phyloP scores from a whole-genome alignment of 1,140 invertebrate species.

The Aphelinus certus region DNA sequence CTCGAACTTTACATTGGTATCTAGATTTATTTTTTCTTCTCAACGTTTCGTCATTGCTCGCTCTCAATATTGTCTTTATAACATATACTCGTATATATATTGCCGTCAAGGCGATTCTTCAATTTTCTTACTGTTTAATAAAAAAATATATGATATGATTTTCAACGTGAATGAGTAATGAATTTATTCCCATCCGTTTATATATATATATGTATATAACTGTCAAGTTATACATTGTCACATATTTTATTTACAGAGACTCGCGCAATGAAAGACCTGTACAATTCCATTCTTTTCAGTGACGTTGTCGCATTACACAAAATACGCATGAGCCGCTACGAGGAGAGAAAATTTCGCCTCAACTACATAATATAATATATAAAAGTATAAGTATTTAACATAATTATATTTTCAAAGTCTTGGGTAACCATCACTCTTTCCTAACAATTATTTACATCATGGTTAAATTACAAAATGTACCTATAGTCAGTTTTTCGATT shows the following conservation, averaged over 20 bases:
- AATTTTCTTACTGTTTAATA: constrained; percentile 26
- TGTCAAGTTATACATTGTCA: constrained; percentile 43
- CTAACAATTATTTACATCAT: neutral
- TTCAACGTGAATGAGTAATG: constrained; percentile 37
- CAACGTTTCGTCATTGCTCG: neutral
- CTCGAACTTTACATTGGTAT: neutral
- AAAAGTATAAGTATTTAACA: neutral
- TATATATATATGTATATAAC: constrained; percentile 37
- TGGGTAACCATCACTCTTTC: neutral
- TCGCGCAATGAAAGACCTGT: constrained; percentile 29
- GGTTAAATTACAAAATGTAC: constrained; percentile 7
- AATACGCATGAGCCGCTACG: neutral
- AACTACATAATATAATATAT: neutral
- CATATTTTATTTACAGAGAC: constrained; percentile 40
- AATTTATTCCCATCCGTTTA: constrained; percentile 39
- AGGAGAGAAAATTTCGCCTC: constrained; percentile 18
- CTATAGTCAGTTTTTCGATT: neutral
- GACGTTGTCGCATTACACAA: constrained; percentile 7
- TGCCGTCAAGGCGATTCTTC: constrained; percentile 20
- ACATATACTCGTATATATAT: constrained; percentile 18
- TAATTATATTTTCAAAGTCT: neutral
- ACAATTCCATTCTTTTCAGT: constrained; percentile 30
- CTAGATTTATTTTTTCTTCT: neutral
- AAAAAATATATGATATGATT: constrained; percentile 21
- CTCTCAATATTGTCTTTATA: neutral